These are phyloP conservation scores for Gila orcuttii DNA, from an alignment of 2,113 vertebrate species.

Conservation along the genomic window DNA sequence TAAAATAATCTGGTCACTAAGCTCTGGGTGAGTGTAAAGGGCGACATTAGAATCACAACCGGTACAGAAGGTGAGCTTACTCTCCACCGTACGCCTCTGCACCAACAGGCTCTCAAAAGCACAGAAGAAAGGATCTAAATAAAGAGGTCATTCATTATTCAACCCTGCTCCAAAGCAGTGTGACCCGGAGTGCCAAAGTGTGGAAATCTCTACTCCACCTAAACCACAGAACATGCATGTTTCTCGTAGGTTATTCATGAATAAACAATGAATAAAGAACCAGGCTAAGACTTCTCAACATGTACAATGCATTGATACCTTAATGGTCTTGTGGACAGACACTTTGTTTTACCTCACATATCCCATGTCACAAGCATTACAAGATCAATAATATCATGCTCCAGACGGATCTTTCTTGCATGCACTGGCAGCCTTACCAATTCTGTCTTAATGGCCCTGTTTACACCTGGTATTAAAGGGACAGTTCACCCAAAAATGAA, in stretches of 20 bases:
- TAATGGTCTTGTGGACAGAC: background rate
- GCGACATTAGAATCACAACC: background rate
- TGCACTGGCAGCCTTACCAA: background rate
- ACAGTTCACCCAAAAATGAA: no score
- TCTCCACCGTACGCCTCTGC: background rate
- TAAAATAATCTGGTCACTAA: background rate
- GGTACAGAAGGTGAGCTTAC: conserved; percentile 14
- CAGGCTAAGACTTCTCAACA: background rate
- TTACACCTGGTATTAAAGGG: no score
- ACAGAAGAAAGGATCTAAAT: conserved; percentile 55
- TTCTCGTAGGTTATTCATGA: conserved; percentile 2
- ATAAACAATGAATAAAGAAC: background rate
- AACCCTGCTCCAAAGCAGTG: conserved; percentile 27
- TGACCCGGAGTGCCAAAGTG: conserved; percentile 31
- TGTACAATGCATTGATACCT: background rate
- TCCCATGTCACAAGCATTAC: conserved; percentile 1
- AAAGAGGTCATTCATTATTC: conserved; percentile 59
- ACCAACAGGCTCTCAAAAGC: conserved; percentile 27
- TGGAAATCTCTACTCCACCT: conserved; percentile 40
- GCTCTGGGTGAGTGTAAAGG: background rate
- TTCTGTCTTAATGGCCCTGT: conserved; percentile 29
- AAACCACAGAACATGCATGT: conserved; percentile 42
- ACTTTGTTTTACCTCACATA: conserved; percentile 4
- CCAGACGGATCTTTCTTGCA: background rate
- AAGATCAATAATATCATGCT: conserved; percentile 14